These are phyloP conservation scores for Echinops telfairi DNA, from an alignment of 2,113 vertebrate species.

Conservation along the genomic window DNA sequence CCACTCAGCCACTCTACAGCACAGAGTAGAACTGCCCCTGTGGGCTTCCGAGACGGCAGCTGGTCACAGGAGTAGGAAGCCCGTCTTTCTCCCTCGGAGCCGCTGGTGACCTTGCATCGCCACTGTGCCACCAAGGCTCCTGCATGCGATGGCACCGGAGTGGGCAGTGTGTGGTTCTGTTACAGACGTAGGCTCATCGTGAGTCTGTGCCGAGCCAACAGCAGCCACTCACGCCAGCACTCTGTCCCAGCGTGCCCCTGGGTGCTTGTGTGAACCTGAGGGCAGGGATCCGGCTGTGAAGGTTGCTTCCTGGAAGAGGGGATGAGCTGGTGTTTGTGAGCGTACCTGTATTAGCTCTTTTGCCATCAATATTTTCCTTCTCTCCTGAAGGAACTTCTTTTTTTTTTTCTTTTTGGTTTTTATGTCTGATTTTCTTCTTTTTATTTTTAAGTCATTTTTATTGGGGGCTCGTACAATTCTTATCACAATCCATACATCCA, in stretches of 20 bases:
- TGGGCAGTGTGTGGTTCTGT: background rate
- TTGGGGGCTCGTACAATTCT: too few species aligned
- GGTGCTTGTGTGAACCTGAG: background rate
- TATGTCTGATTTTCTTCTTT: too few species aligned
- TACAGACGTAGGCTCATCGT: background rate
- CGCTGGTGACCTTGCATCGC: too few species aligned
- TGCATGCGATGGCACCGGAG: background rate
- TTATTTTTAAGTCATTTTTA: too few species aligned
- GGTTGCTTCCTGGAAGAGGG: background rate
- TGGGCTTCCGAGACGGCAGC: too few species aligned
- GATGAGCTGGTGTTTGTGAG: background rate
- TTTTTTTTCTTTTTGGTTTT: too few species aligned
- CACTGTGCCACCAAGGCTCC: too few species aligned
- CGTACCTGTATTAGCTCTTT: background rate
- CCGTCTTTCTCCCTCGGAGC: too few species aligned
- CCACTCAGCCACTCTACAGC: too few species aligned
- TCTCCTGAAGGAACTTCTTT: background rate
- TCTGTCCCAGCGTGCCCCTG: background rate
- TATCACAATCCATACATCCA: too few species aligned
- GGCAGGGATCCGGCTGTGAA: background rate
- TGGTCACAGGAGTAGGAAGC: too few species aligned
- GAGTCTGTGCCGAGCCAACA: background rate
- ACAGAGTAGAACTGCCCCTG: too few species aligned
- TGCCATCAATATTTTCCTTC: conserved; percentile 7
- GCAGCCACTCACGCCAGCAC: background rate